Evolutionary conservation across 2,797 vertebrate genomes (phyloP).

Genomic region (Semotilus atromaculatus): DNA sequence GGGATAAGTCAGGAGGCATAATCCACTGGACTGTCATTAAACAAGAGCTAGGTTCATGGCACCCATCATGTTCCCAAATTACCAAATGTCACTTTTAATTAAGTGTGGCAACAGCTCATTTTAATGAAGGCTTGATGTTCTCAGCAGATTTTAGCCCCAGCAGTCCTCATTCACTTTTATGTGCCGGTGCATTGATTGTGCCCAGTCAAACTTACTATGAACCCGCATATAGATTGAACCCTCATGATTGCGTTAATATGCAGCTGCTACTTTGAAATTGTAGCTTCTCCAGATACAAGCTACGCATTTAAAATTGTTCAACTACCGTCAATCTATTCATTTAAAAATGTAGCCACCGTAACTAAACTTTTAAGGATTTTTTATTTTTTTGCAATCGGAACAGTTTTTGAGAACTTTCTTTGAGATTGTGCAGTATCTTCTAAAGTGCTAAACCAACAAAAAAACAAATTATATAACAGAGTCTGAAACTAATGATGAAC

Average conservation of each 20-base stretch:
- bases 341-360: not conserved
- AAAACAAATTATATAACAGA: not conserved
- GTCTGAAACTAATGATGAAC: not conserved
- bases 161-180: constrained; percentile 62
- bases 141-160: constrained; percentile 60
- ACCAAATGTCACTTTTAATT: constrained; percentile 80
- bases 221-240: constrained; percentile 52
- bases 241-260: constrained; percentile 66
- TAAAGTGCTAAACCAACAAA: not conserved
- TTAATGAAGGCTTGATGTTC: constrained; percentile 70
- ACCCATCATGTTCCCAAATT: constrained; percentile 68
- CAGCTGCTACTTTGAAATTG: constrained; percentile 18
- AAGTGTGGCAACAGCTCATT: constrained; percentile 70
- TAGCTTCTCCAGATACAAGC: constrained; percentile 9
- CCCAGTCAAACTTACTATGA: constrained; percentile 17
- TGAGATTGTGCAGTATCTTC: not conserved
- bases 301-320: not conserved
- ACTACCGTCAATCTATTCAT: not conserved
- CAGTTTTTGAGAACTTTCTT: not conserved
- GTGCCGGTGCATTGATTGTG: constrained; percentile 48
- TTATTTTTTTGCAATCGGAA: not conserved
- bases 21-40: constrained; percentile 60
- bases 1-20: constrained; percentile 63
- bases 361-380: no score
- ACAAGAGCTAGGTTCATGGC: constrained; percentile 63